Percentiles rank a stretch among this genome's conserved stretches.
These are phyloP conservation scores for Aricia artaxerxes DNA, from an alignment of 2,888 invertebrate species.

Conservation along the genomic window DNA sequence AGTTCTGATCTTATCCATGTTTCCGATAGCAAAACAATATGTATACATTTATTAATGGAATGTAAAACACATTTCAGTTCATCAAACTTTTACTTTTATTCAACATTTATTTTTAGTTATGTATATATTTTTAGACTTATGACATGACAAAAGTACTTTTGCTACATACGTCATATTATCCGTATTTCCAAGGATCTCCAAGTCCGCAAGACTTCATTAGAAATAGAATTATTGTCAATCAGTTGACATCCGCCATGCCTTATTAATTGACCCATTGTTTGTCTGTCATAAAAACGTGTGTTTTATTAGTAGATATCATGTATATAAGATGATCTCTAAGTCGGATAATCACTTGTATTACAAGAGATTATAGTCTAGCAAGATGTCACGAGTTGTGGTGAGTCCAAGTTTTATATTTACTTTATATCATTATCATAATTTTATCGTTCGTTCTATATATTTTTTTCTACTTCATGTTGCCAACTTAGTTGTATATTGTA, in stretches of 20 bases:
- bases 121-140: no score
- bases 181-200: not conserved
- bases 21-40: no score
- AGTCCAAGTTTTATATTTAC: not conserved
- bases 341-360: not conserved
- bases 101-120: no score
- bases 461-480: no score
- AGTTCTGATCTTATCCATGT: no score
- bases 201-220: not conserved
- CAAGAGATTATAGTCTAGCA: not conserved
- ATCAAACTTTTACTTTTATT: no score
- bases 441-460: no score
- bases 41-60: no score
- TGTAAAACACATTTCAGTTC: no score
- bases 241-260: slow-evolving; percentile 18
- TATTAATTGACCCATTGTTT: slow-evolving; percentile 23
- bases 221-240: slow-evolving; percentile 9
- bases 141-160: not conserved
- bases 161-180: not conserved
- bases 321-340: not conserved
- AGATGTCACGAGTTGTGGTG: slow-evolving; percentile 19
- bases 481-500: no score
- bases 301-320: not conserved
- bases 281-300: slow-evolving; percentile 10
- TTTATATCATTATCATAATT: no score